These are phyloP conservation scores for Lipophrys pholis DNA, from an alignment of 2,113 vertebrate genomes.

Conservation along the genomic window DNA sequence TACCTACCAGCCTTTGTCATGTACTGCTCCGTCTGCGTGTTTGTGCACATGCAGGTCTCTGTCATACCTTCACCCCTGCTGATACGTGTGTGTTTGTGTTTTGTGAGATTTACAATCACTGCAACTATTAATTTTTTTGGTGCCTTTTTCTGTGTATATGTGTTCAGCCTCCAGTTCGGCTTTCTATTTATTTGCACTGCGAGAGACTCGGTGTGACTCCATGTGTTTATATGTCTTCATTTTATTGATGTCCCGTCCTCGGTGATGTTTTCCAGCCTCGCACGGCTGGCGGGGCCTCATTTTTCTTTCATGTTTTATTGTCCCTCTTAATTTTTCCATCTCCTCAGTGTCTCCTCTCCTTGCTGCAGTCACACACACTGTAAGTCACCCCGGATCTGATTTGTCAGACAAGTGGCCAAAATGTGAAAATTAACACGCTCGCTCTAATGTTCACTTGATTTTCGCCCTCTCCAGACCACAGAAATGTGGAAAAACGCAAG, in stretches of 20 bases:
- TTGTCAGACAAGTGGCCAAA: conserved; percentile 24
- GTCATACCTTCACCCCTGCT: not conserved
- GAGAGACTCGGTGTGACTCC: conserved; percentile 8
- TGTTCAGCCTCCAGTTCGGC: not conserved
- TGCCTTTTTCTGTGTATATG: not conserved
- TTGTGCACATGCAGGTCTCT: not conserved
- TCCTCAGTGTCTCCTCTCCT: not conserved
- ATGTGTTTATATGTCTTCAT: conserved; percentile 21
- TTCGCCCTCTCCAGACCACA: not conserved
- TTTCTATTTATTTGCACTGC: conserved; percentile 36
- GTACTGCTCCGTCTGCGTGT: not conserved
- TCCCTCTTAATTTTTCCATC: not conserved
- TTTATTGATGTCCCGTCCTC: conserved; percentile 11
- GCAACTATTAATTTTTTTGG: conserved; percentile 14
- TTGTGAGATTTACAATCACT: conserved; percentile 26
- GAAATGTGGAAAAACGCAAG: conserved; percentile 21
- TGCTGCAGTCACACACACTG: conserved; percentile 4
- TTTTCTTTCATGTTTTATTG: conserved; percentile 15
- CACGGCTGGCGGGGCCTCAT: not conserved
- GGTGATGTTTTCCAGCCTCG: not conserved
- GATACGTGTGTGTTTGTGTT: conserved; percentile 38
- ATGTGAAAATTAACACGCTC: not conserved
- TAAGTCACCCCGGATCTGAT: not conserved
- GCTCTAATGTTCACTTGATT: conserved; percentile 14
- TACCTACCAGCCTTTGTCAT: not conserved